Conservation (phyloP, 1,140 invertebrate genomes). For the Reticulitermes speratus region DNA sequence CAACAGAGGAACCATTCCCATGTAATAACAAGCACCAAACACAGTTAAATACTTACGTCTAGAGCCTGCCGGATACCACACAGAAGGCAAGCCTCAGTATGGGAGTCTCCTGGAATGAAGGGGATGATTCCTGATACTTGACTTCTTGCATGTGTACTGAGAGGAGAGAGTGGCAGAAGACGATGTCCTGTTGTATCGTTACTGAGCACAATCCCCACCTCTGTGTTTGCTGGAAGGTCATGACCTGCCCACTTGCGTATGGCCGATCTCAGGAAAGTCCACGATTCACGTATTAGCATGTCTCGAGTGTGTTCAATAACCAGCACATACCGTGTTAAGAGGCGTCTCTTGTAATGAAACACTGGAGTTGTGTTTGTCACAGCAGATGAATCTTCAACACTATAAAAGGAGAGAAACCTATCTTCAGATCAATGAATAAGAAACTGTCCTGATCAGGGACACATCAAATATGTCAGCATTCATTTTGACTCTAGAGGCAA, state of each 20-base stretch:
- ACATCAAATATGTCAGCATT: no score
- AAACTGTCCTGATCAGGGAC: no score
- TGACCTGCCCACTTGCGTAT: constrained; percentile 57
- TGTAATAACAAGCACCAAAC: no score
- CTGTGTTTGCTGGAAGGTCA: constrained; percentile 52
- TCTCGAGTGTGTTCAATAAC: constrained; percentile 56
- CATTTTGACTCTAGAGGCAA: not conserved
- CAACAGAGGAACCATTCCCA: no score
- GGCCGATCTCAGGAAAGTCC: constrained; percentile 57
- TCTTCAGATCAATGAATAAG: no score
- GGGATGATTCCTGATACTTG: constrained; percentile 53
- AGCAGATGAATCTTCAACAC: not conserved
- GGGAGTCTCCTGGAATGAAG: constrained; percentile 50
- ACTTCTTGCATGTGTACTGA: constrained; percentile 44
- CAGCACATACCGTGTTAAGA: constrained; percentile 53
- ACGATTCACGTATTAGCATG: constrained; percentile 57
- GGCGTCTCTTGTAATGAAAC: constrained; percentile 51
- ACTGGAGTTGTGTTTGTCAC: constrained; percentile 43
- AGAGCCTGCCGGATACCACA: constrained; percentile 54
- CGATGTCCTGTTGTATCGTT: constrained; percentile 47
- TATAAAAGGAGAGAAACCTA: constrained; percentile 20
- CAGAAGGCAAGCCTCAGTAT: constrained; percentile 49
- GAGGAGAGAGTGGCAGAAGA: constrained; percentile 40
- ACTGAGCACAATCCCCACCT: constrained; percentile 48
- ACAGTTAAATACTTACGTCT: constrained; percentile 40